Evolutionary conservation across 1,140 invertebrate genomes (phyloP), one percentile per base, ranked within the genome.

Genomic region (Pararge aegeria): DNA sequence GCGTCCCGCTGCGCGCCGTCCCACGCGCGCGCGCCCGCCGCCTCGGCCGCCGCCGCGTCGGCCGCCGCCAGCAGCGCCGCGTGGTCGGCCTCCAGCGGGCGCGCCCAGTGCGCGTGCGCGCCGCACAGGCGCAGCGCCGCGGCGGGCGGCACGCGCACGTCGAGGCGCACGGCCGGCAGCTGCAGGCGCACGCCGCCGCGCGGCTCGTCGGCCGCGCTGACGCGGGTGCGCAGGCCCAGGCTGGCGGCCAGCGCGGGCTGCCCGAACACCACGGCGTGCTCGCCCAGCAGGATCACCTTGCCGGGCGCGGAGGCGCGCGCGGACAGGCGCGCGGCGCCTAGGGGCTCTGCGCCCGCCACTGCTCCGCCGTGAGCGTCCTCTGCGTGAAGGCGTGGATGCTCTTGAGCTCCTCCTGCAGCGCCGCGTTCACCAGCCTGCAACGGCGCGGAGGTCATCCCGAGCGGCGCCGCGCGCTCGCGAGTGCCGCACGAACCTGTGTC

Each of bases 241-340:
- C 95, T 96, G 4, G 94, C 94, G 6, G 98, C 98, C 9, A 99
- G 82, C 0, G 98, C 98, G 15, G 96, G 95, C 91, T 97, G 98
- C 38, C 96, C 96, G 87, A 98, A 98, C 15, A 99, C 96, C n/a
- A 99, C 98, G 0, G 98, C 95, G 90, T 99, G 98, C 90, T 99
- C 98, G 16, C 98, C 98, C 80, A 97, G 96, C 12, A 99, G 90
- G 70, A 99, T 99, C 0, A 99, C 93, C 92, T 99, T 99, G 21
- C 98, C 98, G 1, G 98, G 98, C 19, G 97, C 95, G 40, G 96
- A 96, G 12, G 98, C 93, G 79, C 91, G 91, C 70, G 97, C 63
- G 1, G 98, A 98, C 19, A 97, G 40, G 96, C 96, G n/a, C 98
- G 24, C 29, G 91, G 91, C 70, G 97, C 63, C 15, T 15, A 55